Conservation (phyloP, 2,888 invertebrate species). For the Chaetogeoica ovagalla region DNA sequence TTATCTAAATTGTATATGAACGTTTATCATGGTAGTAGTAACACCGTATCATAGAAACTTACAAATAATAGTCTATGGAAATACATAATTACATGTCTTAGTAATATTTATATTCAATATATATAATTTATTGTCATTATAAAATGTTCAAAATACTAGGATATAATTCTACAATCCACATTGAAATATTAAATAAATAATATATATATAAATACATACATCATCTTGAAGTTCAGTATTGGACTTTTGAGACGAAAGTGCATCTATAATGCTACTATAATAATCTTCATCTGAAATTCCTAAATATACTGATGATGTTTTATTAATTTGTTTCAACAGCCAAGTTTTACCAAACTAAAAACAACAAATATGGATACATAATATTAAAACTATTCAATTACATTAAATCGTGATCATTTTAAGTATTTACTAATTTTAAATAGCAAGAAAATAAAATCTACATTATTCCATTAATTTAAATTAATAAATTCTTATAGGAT, state of each 20-base stretch:
- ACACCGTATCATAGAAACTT: too few relatives aligned
- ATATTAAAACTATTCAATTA: background rate
- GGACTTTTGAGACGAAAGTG: constrained; percentile 35
- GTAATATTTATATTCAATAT: too few relatives aligned
- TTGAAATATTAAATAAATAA: background rate
- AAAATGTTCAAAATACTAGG: background rate
- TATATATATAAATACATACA: constrained; percentile 6
- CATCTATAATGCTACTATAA: constrained; percentile 25
- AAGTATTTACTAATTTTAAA: background rate
- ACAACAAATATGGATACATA: background rate
- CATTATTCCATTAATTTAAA: background rate
- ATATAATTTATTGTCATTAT: background rate
- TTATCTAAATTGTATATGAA: too few relatives aligned
- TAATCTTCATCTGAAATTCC: constrained; percentile 43
- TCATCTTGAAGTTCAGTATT: constrained; percentile 46
- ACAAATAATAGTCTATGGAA: too few relatives aligned
- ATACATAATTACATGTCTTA: too few relatives aligned
- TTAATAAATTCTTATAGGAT: background rate
- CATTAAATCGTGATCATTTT: too few relatives aligned
- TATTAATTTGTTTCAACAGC: constrained; percentile 28
- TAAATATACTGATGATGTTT: constrained; percentile 22
- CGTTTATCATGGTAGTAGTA: too few relatives aligned
- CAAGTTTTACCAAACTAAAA: constrained; percentile 41
- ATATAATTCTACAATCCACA: too few relatives aligned
- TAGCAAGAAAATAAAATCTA: background rate